phyloP scores from a whole-genome alignment of 64 coral and sea anemone species.

The Hydrozoanthus tunicans region DNA sequence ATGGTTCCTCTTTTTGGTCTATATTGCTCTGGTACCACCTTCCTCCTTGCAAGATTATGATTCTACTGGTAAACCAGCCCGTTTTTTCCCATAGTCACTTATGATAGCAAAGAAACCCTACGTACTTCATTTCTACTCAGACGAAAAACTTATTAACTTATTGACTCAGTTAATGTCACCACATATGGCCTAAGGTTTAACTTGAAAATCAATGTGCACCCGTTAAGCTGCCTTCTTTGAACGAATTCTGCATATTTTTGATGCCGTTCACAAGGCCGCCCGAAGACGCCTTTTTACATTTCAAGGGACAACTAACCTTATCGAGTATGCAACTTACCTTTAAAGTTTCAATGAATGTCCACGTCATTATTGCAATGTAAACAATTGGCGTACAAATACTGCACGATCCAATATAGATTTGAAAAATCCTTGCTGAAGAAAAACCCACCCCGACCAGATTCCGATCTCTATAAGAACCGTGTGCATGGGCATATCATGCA shows the following conservation, averaged over 20 bases:
- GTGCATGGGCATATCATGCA: constrained; percentile 18
- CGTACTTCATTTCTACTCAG: not conserved
- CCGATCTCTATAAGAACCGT: not conserved
- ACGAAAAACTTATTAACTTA: not conserved
- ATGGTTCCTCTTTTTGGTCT: not conserved
- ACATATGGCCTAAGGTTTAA: not conserved
- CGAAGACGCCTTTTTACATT: not conserved
- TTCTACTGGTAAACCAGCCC: not conserved
- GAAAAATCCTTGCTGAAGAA: not conserved
- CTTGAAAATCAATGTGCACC: not conserved
- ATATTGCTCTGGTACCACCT: not conserved
- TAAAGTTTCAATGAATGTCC: not conserved
- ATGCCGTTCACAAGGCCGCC: not conserved
- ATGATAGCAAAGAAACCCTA: not conserved
- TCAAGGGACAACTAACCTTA: not conserved
- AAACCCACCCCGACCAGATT: not conserved
- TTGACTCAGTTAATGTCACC: not conserved
- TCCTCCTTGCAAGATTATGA: not conserved
- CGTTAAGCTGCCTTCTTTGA: not conserved
- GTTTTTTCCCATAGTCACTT: not conserved
- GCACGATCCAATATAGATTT: not conserved
- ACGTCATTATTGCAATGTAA: not conserved
- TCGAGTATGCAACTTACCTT: not conserved
- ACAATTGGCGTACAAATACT: not conserved
- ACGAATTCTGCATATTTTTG: not conserved